These are phyloP conservation scores for Myotis yumanensis DNA, from an alignment of 2,113 vertebrate genomes.

Conservation along the genomic window DNA sequence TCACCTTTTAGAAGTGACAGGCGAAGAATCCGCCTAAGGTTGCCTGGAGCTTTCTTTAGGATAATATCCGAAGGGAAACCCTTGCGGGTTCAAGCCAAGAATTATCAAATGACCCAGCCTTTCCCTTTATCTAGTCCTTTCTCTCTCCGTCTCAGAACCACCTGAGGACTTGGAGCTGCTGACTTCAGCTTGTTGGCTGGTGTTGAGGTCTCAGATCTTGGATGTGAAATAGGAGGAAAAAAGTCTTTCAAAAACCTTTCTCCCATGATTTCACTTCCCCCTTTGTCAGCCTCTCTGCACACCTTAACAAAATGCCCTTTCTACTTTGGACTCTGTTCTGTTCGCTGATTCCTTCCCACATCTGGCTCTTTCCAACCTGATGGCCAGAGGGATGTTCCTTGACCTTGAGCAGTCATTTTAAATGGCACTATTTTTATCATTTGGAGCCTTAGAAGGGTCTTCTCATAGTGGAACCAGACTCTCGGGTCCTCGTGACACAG, in stretches of 20 bases:
- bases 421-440: constrained; percentile 64
- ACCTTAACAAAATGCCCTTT: constrained; percentile 53
- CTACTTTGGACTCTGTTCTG: constrained; percentile 53
- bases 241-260: constrained; percentile 69
- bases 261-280: neutral
- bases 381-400: constrained; percentile 75
- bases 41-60: constrained; percentile 86
- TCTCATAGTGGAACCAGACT: neutral
- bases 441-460: neutral
- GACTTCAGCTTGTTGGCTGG: constrained; percentile 80
- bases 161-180: constrained; percentile 83
- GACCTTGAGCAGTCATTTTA: constrained; percentile 72
- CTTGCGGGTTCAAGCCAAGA: constrained; percentile 79
- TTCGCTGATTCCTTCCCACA: constrained; percentile 72
- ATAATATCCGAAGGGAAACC: constrained; percentile 80
- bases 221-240: constrained; percentile 46
- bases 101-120: constrained; percentile 80
- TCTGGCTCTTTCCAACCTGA: constrained; percentile 78
- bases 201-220: constrained; percentile 48
- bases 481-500: neutral
- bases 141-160: constrained; percentile 76
- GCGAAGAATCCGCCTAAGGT: constrained; percentile 81
- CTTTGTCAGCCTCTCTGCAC: constrained; percentile 46
- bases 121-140: constrained; percentile 64
- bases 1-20: constrained; percentile 85